Percentiles rank a stretch among this genome's conserved stretches.
Evolutionary conservation across 2,797 vertebrate species (phyloP).

Genomic region (Taenioides sp.): DNA sequence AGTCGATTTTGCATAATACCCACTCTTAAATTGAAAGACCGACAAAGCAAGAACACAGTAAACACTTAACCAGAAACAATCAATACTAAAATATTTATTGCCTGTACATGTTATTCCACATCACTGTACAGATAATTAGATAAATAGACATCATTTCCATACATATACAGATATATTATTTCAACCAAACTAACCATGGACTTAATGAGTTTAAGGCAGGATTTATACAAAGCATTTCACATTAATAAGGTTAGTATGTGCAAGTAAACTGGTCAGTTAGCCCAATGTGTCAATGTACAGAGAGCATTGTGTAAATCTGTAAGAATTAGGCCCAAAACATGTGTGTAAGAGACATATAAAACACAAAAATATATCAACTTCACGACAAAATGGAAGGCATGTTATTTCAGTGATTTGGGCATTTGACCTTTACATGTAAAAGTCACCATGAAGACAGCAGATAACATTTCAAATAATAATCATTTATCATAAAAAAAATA

Average conservation of each 20-base stretch:
- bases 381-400: not conserved
- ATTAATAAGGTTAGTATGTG: not conserved
- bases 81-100: not conserved
- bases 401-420: not conserved
- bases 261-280: not conserved
- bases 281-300: not conserved
- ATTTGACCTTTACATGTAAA: too few species aligned
- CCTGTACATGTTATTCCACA: not conserved
- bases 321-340: too few species aligned
- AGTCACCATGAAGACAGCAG: too few species aligned
- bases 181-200: not conserved
- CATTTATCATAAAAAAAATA: too few species aligned
- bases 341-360: not conserved
- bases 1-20: too few species aligned
- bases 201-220: not conserved
- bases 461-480: too few species aligned
- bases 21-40: not conserved
- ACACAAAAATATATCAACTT: not conserved
- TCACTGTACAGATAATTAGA: not conserved
- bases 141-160: not conserved
- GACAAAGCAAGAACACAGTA: not conserved
- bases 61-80: not conserved
- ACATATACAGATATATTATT: not conserved
- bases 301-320: too few species aligned
- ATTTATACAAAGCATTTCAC: not conserved